Evolutionary conservation across 2,888 invertebrate species (phyloP), one percentile per base, ranked within the genome.

Genomic region (Caenorhabditis sp.): DNA sequence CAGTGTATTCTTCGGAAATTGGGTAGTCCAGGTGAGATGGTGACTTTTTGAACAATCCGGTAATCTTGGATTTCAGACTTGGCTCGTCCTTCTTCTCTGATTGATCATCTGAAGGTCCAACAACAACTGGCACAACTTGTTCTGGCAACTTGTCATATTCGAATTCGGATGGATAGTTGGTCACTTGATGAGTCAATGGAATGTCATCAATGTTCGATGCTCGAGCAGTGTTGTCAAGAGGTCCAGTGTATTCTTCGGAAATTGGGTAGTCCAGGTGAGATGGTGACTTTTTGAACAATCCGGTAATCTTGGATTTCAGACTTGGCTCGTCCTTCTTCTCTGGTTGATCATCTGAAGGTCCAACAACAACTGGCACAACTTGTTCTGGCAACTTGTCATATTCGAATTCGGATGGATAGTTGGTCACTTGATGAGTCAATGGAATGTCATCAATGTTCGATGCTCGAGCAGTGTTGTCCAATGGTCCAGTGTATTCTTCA

Each of bases 261-360:
- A 62, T 65, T 49, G 81, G 81, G 51, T 76, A 81, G 62, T 80
- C 79, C 19, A 64, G 61, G 31, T 81, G 79, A 57, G 81, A 69
- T 12, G 74, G 64, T 23, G 64, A 60, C 36, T 60, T 60, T 36
- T 65, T 59, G 62, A 67, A 73, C 58, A 77, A 66, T 26, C 77
- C 76, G 27, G 69, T 62, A 60, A 78, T 67, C 62, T 68, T 75
- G 49, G 53, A 54, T 27, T 64, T 64, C 50, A 58, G 23, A 36
- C 49, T 27, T 50, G 36, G 37, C 54, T 59, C 59, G 50, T 59
- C 51, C 60, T 66, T 66, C 21, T 58, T 21, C 58, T 36, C 43
- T 23, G 21, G 21, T 14, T 69, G 74, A 1, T 66, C 66, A 43
- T 49, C 58, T 21, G 62, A 37, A 1, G 54, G 69, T 14, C 23